Conservation (phyloP, 2,797 vertebrate genomes). For the Tiaroga cobitis region DNA sequence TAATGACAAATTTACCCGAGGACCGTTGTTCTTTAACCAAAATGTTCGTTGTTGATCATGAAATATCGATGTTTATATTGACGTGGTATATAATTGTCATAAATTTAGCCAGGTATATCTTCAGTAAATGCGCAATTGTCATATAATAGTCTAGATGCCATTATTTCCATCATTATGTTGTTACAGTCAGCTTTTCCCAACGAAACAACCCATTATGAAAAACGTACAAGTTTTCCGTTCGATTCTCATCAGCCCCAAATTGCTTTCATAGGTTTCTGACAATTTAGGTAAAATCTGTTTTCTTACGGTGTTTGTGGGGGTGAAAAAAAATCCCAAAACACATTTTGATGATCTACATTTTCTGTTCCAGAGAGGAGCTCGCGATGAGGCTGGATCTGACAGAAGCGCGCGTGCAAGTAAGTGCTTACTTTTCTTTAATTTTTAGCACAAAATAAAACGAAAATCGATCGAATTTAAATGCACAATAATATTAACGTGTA, state of each 20-base stretch:
- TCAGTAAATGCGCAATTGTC: slow-evolving; percentile 69
- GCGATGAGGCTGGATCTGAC: slow-evolving; percentile 98
- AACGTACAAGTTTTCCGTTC: slow-evolving; percentile 51
- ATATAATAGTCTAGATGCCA: slow-evolving; percentile 79
- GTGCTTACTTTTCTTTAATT: slow-evolving; percentile 62
- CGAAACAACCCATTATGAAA: slow-evolving; percentile 50
- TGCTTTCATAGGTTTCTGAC: slow-evolving; percentile 46
- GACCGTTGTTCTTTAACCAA: slow-evolving; percentile 40
- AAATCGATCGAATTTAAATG: not conserved
- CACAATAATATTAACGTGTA: slow-evolving; percentile 1
- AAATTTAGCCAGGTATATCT: slow-evolving; percentile 50
- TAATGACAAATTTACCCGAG: slow-evolving; percentile 25
- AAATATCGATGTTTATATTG: slow-evolving; percentile 55
- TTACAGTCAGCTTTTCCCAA: slow-evolving; percentile 70
- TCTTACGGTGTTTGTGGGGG: slow-evolving; percentile 49
- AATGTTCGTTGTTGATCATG: slow-evolving; percentile 45
- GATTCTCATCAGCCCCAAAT: slow-evolving; percentile 52
- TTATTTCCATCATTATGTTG: slow-evolving; percentile 81
- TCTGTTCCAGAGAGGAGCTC: slow-evolving; percentile 89
- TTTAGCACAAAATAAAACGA: not conserved
- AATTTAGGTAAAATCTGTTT: slow-evolving; percentile 51
- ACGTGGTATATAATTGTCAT: slow-evolving; percentile 47
- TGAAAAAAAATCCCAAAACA: slow-evolving; percentile 37
- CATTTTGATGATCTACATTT: slow-evolving; percentile 25
- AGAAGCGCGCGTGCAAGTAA: slow-evolving; percentile 97